Evolutionary conservation across 2,888 invertebrate species (phyloP), one percentile per base, ranked within the genome.

Genomic region (Yponomeuta cagnagella): DNA sequence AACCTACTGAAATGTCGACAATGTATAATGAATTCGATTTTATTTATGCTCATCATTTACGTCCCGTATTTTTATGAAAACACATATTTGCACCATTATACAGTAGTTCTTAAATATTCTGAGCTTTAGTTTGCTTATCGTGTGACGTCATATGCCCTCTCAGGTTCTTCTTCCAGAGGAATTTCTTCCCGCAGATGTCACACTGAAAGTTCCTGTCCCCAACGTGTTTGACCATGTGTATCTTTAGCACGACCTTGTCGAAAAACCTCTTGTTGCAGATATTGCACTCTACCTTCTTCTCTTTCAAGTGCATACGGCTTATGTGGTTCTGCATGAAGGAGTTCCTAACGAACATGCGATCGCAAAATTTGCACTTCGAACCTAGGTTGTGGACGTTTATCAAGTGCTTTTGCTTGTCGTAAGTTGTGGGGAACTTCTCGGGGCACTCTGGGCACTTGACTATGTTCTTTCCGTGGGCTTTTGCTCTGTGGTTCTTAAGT

Each of bases 61-160:
- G 37, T 37, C 37, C 5, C 37, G 37, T 0, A 37, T 2, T 37
- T 37, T 37, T 5, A 37, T 37, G 37, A 37, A 37, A 37, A 37
- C 37, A 37, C 2, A 37, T 37, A 4, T 37, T 37, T 2, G 37
- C 37, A 5, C 8, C 43, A 43, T 5, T 43, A 5, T 43, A 8
- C 43, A 43, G 9, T 43, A 43, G 15, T 58, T 15, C 52, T 58
- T 58, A 58, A 58, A 58, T 15, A 15, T 15, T 58, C 52, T 58
- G 52, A 3, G 69, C 70, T 48, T 69, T 12, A 30, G 65, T 71
- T 10, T 71, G 64, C 15, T 69, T 37, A 23, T 86, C 82, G 76
- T 93, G 93, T 68, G 90, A 86, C 48, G 87, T 84, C 65, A 87
- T 80, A 75, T 93, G 93, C 0, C 85, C 85, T 23, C 85, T 88